These are phyloP conservation scores for Psix sp. DNA, from an alignment of 1,140 invertebrate genomes.

Conservation along the genomic window DNA sequence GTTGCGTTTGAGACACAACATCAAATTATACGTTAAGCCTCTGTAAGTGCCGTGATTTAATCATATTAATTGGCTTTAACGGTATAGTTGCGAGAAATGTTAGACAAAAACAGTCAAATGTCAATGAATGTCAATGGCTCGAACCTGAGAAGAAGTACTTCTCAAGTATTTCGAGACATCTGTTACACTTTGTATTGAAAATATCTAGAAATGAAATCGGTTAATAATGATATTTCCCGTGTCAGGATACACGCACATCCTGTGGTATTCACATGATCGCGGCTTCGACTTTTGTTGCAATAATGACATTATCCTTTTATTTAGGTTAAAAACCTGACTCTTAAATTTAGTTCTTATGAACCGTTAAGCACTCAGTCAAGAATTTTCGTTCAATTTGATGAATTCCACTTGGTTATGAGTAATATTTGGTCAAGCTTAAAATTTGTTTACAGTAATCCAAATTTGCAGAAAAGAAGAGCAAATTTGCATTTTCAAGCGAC, in stretches of 20 bases:
- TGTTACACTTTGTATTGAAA: conserved; percentile 49
- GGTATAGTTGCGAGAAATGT: conserved; percentile 6
- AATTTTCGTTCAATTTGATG: too few relatives aligned
- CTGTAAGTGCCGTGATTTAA: conserved; percentile 2
- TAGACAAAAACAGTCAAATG: conserved; percentile 9
- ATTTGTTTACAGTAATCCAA: too few relatives aligned
- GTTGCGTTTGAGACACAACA: not conserved
- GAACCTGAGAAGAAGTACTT: not conserved
- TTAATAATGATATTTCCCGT: conserved; percentile 19
- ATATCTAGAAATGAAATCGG: conserved; percentile 16
- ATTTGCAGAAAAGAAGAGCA: too few relatives aligned
- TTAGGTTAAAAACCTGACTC: conserved; percentile 18
- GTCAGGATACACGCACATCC: conserved; percentile 42
- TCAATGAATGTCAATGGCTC: conserved; percentile 13
- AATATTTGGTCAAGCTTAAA: too few relatives aligned
- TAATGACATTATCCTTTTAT: conserved; percentile 23
- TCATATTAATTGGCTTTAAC: conserved; percentile 2
- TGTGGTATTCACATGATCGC: conserved; percentile 31
- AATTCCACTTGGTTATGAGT: too few relatives aligned
- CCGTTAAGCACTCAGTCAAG: too few relatives aligned
- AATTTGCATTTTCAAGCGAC: too few relatives aligned
- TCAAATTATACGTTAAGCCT: conserved; percentile 4
- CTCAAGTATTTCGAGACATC: conserved; percentile 27
- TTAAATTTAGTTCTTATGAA: too few relatives aligned
- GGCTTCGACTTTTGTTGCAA: conserved; percentile 14